Conservation (phyloP, 1,140 invertebrate genomes). For the Drosophila malerkotliana region DNA sequence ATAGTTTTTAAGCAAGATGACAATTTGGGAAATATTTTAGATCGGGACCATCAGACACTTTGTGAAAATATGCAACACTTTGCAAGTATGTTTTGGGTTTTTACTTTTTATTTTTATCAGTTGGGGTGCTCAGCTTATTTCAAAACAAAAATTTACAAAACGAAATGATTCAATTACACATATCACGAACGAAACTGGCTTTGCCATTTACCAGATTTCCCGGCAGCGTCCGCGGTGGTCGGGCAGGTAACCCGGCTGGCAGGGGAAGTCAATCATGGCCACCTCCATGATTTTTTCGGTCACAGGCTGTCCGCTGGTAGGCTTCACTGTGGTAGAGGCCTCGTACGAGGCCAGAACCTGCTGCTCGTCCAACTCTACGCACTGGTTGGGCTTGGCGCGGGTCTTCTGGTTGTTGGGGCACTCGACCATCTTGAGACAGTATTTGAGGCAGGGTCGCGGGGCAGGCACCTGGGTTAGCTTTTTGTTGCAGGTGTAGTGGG, state of each 20-base stretch:
- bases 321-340: not conserved
- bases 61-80: no score
- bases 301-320: constrained; percentile 2
- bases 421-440: constrained; percentile 67
- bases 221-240: constrained; percentile 75
- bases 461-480: constrained; percentile 49
- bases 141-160: constrained; percentile 25
- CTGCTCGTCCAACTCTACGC: constrained; percentile 64
- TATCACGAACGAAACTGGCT: not conserved
- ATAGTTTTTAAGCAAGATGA: no score
- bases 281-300: constrained; percentile 62
- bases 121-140: constrained; percentile 20
- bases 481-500: constrained; percentile 59
- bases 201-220: constrained; percentile 64
- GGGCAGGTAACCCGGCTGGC: constrained; percentile 77
- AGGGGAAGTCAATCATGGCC: constrained; percentile 81
- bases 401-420: constrained; percentile 55
- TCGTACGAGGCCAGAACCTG: constrained; percentile 40
- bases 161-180: constrained; percentile 16
- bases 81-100: not conserved
- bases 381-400: constrained; percentile 51
- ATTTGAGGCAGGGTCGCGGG: constrained; percentile 70
- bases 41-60: no score
- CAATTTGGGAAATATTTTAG: no score
- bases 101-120: constrained; percentile 32